phyloP scores from a whole-genome alignment of 2,797 vertebrate species.

The Urocyon cinereoargenteus region DNA sequence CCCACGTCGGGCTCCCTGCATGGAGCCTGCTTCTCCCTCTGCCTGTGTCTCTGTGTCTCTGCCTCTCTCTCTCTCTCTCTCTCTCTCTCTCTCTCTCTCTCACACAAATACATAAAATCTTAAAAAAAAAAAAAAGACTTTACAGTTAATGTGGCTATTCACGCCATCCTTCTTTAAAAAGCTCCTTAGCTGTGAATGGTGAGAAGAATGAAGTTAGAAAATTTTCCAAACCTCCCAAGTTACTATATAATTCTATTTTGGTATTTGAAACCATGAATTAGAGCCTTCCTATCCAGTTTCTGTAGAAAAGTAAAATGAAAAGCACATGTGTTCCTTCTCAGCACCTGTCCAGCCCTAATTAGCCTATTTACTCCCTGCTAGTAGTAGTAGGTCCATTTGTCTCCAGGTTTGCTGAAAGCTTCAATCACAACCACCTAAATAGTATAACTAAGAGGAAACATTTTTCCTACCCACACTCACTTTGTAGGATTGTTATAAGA shows the following conservation, averaged over 20 bases:
- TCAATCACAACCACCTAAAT: not conserved
- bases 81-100: too few species aligned
- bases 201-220: not conserved
- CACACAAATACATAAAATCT: too few species aligned
- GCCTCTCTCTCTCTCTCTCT: too few species aligned
- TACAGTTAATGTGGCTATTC: not conserved
- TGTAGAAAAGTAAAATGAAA: constrained; percentile 3
- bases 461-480: not conserved
- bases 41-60: too few species aligned
- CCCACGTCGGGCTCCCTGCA: too few species aligned
- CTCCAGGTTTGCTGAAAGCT: not conserved
- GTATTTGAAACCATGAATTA: not conserved
- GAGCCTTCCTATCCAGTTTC: not conserved
- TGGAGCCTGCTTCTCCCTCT: too few species aligned
- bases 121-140: not conserved
- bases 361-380: not conserved
- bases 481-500: not conserved
- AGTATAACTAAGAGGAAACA: not conserved
- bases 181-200: not conserved
- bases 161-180: not conserved
- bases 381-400: not conserved
- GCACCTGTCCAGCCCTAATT: not conserved
- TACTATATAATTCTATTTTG: not conserved
- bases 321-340: not conserved
- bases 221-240: not conserved